Base-by-base conservation (phyloP, 2,888 invertebrate species). In the Latrodectus hesperus region DNA sequence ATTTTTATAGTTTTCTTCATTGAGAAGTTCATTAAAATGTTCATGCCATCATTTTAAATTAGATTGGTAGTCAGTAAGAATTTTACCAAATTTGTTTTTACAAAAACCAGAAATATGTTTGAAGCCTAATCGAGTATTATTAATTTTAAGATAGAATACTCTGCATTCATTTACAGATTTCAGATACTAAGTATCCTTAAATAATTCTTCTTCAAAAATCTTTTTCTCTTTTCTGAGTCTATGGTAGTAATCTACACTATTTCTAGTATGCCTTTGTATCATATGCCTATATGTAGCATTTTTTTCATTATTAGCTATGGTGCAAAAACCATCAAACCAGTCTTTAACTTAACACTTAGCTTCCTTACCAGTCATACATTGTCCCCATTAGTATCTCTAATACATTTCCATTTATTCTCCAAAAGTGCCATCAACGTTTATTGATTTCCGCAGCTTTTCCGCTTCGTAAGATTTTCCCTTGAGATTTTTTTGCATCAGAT, bases 391-490 rank as follows among this genome's bases (percentile, higher is more conserved):
- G 3, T 67, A 67, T 67, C n/a, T 67, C n/a, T 67, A n/a, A 67
- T 67, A 67, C 16, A 17, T 67, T 67, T 67, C 67, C 67, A 12
- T n/a, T 67, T 67, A 67, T 67, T 67, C n/a, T 17, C 67, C 67
- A 67, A 11, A 67, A 9, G n/a, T 67, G n/a, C 3, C 5, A n/a
- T 67, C 67, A 67, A 9, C 1, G n/a, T 17, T 67, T n/a, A 67
- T 67, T 17, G n/a, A 17, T 14, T 67, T 67, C 67, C 1, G n/a
- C 17, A 14, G 14, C n/a, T n/a, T n/a, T n/a, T 67, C 17, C 1
- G n/a, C 17, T 67, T 67, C 67, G 10, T n/a, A n/a, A 67, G 9
- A n/a, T 9, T n/a, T n/a, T n/a, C 4, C 67, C 17, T n/a, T 17
- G 10, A n/a, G n/a, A 67, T n/a, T 67, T 67, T 17, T 67, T 67